Evolutionary conservation across 2,113 vertebrate genomes (phyloP), one percentile per base, ranked within the genome.

Genomic region (Platanista minor): DNA sequence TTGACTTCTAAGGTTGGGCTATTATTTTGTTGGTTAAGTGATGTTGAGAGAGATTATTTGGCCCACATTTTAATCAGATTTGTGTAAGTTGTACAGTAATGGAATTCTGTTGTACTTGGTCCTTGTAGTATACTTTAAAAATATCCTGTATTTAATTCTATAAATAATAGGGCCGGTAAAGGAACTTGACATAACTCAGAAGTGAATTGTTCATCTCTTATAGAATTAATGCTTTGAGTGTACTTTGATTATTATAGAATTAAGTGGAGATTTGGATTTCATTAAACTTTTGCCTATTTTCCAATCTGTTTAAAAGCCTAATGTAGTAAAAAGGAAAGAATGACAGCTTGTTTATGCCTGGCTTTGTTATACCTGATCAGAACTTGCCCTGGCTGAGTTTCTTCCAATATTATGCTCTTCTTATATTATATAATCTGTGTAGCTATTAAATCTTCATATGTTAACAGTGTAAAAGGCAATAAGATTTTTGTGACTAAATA

Each of bases 211-310:
- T 94, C 23, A 69, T 93, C 27, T 27, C 59, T 62, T 69, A 69
- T 0, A 90, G 67, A 94, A 75, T 88, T 94, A 54, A 46, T 92
- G 13, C 91, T 95, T 84, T 80, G 54, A 66, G 72, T 83, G n/a
- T 78, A 6, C 29, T 96, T 93, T 94, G 77, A n/a, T 97, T 84
- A 72, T 95, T 94, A 72, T 29, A 87, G 23, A 90, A 77, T 96
- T 94, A 86, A 93, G 21, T 71, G 33, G 39, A 57, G 8, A 90
- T 43, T 94, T 89, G 33, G 78, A 87, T 49, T 8, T 46, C 8
- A 52, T 43, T 90, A 83, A 74, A 87, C 14, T 80, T 87, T 77
- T 90, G 64, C 21, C 86, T 67, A 8, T 93, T 90, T 96, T 90
- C 61, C 62, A 62, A 8, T 89, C 83, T 87, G 4, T 52, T 78